phyloP scores from a whole-genome alignment of 2,888 invertebrate species.

The Seira musarum region DNA sequence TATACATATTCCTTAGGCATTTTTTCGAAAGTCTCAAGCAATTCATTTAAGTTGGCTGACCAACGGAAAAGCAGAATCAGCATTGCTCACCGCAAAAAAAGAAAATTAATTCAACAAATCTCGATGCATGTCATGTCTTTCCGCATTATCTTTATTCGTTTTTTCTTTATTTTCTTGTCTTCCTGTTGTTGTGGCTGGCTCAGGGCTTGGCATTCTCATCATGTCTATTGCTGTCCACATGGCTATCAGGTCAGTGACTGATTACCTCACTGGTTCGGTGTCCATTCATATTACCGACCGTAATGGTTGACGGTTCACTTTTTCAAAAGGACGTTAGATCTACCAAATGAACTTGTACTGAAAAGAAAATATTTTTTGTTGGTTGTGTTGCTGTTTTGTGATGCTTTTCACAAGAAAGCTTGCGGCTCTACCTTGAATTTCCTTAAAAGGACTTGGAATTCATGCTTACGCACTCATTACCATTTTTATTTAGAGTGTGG shows the following conservation, averaged over 20 bases:
- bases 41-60: too few relatives aligned
- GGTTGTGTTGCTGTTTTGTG: too few relatives aligned
- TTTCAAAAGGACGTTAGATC: too few relatives aligned
- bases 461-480: background rate
- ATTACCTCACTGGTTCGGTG: background rate
- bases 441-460: background rate
- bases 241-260: constrained; percentile 56
- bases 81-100: constrained; percentile 71
- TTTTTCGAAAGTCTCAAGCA: too few relatives aligned
- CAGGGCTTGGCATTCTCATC: constrained; percentile 80
- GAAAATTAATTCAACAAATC: constrained; percentile 78
- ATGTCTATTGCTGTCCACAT: constrained; percentile 60
- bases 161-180: background rate
- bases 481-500: background rate
- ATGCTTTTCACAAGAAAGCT: background rate
- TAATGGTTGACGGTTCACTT: background rate
- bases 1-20: too few relatives aligned
- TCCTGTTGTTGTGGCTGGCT: constrained; percentile 83
- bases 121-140: constrained; percentile 70
- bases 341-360: background rate
- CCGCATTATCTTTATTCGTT: background rate
- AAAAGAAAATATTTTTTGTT: too few relatives aligned
- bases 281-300: background rate
- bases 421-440: background rate
- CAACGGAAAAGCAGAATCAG: too few relatives aligned